Evolutionary conservation across 2,797 vertebrate species (phyloP).

Genomic region (Labeo calbasu): DNA sequence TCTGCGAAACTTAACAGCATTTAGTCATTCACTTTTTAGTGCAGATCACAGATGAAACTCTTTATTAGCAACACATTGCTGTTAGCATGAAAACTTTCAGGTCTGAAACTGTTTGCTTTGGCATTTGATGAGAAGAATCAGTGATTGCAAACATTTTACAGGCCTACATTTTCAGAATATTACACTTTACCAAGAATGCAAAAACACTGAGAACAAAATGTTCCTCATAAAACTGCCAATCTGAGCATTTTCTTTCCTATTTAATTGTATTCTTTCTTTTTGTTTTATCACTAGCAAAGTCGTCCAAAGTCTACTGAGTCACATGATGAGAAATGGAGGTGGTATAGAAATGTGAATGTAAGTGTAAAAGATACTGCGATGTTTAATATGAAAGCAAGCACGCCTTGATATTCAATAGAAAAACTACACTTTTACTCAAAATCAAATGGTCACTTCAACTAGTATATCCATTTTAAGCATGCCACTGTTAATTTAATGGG

Average conservation of each 20-base stretch:
- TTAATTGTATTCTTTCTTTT: background rate
- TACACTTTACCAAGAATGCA: slow-evolving; percentile 14
- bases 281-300: background rate
- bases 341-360: slow-evolving; percentile 1
- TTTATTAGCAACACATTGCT: slow-evolving; percentile 23
- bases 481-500: background rate
- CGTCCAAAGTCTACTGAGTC: slow-evolving; percentile 4
- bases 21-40: slow-evolving; percentile 44
- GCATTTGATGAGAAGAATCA: background rate
- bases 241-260: slow-evolving; percentile 42
- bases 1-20: slow-evolving; percentile 71
- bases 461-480: slow-evolving; percentile 10
- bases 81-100: slow-evolving; percentile 49
- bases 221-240: slow-evolving; percentile 44
- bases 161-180: background rate
- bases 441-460: background rate
- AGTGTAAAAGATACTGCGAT: background rate
- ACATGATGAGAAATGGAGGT: background rate
- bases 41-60: slow-evolving; percentile 47
- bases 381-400: slow-evolving; percentile 6
- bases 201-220: slow-evolving; percentile 9
- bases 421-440: background rate
- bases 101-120: slow-evolving; percentile 43
- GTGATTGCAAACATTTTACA: background rate
- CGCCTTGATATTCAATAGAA: background rate